Base-by-base conservation (phyloP, 2,888 invertebrate genomes). In the Nebria brevicollis region DNA sequence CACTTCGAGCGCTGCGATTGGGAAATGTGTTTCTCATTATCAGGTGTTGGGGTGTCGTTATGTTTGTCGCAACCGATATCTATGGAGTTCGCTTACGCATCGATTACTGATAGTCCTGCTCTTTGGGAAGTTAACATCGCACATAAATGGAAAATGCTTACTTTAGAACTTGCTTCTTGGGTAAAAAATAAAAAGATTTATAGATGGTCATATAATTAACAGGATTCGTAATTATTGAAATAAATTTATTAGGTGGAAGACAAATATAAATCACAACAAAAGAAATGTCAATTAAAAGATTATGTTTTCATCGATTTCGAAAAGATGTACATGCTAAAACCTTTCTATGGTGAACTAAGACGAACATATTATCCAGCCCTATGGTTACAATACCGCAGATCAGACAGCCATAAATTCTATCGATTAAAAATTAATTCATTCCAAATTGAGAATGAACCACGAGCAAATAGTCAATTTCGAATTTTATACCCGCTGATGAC, bases 321-420 rank as follows among this genome's bases (percentile, higher is more conserved):
- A 75, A 95, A 94, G 87, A 96, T 96, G 96, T 94, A 94, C 85
- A 95, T 96, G 95, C 93, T 94, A 0, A 95, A 95, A 87, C 96
- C 96, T 0, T 96, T 95, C 88, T 95, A 94, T 86, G 95, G 95
- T 0, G 94, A 95, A 85, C 87, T 96, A 34, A 89, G 94, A 68
- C 90, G 96, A 66, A 93, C 92, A 0, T 95, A 95, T 86, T 92
- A 91, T 80, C 95, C 96, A 0, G 95, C 94, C 0, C 86, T 95
- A 68, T 95, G 95, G 93, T 85, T 94, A 83, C 95, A 95, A 85
- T 90, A 93, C 83, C 90, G 95, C 68, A 93, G 92, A 87, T 95
- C 96, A 0, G 90, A 92, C 43, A 93, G 93, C 75, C 92, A 93
- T 83, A 92, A 92, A 13, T 94, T 93, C 85, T 88, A 93, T 77